Evolutionary conservation across 1,140 invertebrate species (phyloP).

Genomic region (Antheraea pernyi): DNA sequence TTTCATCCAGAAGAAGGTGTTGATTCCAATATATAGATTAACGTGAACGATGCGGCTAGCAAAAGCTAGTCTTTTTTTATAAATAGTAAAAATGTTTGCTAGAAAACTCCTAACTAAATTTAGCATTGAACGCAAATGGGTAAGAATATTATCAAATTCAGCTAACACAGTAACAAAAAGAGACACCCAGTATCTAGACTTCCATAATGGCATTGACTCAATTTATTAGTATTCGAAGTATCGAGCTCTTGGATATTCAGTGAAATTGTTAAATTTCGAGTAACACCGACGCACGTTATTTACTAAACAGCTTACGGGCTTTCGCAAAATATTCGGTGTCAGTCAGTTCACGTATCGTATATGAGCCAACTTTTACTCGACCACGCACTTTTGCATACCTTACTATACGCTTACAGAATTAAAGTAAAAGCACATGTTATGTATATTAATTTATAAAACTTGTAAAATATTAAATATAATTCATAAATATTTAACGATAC

Average conservation of each 20-base stretch:
- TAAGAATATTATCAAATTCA: too few species aligned
- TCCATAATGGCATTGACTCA: constrained; percentile 4
- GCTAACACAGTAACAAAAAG: too few species aligned
- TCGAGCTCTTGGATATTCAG: constrained; percentile 42
- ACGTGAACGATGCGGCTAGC: too few species aligned
- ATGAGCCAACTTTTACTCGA: constrained; percentile 50
- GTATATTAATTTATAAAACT: background rate
- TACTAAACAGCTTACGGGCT: constrained; percentile 49
- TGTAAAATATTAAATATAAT: background rate
- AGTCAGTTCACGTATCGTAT: constrained; percentile 46
- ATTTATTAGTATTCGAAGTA: constrained; percentile 49
- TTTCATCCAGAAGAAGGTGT: too few species aligned
- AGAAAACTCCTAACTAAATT: too few species aligned
- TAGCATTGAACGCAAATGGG: too few species aligned
- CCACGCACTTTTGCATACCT: constrained; percentile 6
- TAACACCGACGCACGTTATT: constrained; percentile 41
- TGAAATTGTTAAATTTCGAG: constrained; percentile 72
- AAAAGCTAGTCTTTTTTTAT: too few species aligned
- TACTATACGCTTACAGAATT: constrained; percentile 9
- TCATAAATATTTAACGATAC: background rate
- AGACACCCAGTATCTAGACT: background rate
- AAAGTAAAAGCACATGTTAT: constrained; percentile 9
- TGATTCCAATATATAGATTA: too few species aligned
- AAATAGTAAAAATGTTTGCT: too few species aligned
- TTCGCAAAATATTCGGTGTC: constrained; percentile 46